These are phyloP conservation scores for Neoniphon sammara DNA, from an alignment of 2,797 vertebrate genomes.

Conservation along the genomic window DNA sequence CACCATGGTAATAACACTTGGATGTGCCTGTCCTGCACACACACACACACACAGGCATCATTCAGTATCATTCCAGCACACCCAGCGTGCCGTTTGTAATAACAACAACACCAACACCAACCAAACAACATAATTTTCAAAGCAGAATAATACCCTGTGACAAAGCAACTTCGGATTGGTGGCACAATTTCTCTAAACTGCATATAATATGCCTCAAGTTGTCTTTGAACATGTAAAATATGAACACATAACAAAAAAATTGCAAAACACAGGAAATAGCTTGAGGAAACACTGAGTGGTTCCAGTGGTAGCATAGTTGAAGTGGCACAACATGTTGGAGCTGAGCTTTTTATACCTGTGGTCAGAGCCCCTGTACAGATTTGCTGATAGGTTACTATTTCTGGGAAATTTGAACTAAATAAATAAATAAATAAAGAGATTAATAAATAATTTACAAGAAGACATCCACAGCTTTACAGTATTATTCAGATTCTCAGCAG, in stretches of 20 bases:
- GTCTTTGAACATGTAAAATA: slow-evolving; percentile 20
- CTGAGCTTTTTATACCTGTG: not conserved
- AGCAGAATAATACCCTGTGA: slow-evolving; percentile 34
- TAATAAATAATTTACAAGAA: too few relatives aligned
- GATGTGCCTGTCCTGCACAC: slow-evolving; percentile 55
- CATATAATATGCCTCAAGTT: slow-evolving; percentile 11
- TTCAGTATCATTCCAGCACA: slow-evolving; percentile 58
- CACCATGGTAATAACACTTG: slow-evolving; percentile 40
- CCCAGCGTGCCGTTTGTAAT: slow-evolving; percentile 61
- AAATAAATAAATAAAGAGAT: too few relatives aligned
- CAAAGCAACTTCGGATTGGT: slow-evolving; percentile 60
- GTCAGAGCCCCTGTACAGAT: not conserved
- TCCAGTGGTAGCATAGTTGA: not conserved
- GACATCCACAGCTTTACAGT: too few relatives aligned
- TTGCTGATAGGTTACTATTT: too few relatives aligned
- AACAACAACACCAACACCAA: slow-evolving; percentile 36
- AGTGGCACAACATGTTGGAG: not conserved
- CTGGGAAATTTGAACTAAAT: too few relatives aligned
- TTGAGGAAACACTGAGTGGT: slow-evolving; percentile 6
- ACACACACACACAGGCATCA: slow-evolving; percentile 33
- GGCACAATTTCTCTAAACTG: slow-evolving; percentile 40
- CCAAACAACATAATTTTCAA: slow-evolving; percentile 35
- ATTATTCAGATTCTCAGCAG: too few relatives aligned
- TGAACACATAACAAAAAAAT: slow-evolving; percentile 19
- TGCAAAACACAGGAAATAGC: not conserved